Percentiles rank a stretch among this genome's conserved stretches.
Conservation (phyloP, 2,888 invertebrate species). For the Volucella inanis region DNA sequence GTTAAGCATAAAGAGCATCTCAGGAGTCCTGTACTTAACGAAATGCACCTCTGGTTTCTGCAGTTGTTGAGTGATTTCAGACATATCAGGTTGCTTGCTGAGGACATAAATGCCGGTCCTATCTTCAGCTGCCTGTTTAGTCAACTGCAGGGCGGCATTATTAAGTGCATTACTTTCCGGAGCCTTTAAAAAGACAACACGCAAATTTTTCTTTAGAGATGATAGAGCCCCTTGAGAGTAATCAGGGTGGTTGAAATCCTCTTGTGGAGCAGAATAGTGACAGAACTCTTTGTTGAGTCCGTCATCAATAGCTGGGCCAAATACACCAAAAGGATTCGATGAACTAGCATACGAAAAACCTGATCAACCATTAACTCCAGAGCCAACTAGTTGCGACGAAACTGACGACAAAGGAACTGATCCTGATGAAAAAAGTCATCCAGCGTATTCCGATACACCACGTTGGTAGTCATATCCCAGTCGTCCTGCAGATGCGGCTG, state of each 20-base stretch:
- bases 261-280: conserved; percentile 75
- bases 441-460: neutral
- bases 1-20: conserved; percentile 80
- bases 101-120: conserved; percentile 77
- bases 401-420: neutral
- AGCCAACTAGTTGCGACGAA: neutral
- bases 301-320: neutral
- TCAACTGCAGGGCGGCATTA: conserved; percentile 74
- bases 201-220: conserved; percentile 74
- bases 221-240: conserved; percentile 5
- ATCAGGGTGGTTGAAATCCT: conserved; percentile 70
- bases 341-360: too few species aligned
- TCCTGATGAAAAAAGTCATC: neutral
- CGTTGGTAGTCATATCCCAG: conserved; percentile 49
- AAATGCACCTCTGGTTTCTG: conserved; percentile 81
- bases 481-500: conserved; percentile 38
- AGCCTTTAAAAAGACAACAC: conserved; percentile 76
- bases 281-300: conserved; percentile 75
- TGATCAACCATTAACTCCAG: neutral
- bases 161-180: conserved; percentile 76
- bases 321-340: neutral
- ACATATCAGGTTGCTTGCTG: conserved; percentile 79
- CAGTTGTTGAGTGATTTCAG: conserved; percentile 78
- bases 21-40: conserved; percentile 80
- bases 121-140: conserved; percentile 69